phyloP scores from a whole-genome alignment of 37 sponge, comb jelly and placozoan species.

The Petrosia ficiformis region DNA sequence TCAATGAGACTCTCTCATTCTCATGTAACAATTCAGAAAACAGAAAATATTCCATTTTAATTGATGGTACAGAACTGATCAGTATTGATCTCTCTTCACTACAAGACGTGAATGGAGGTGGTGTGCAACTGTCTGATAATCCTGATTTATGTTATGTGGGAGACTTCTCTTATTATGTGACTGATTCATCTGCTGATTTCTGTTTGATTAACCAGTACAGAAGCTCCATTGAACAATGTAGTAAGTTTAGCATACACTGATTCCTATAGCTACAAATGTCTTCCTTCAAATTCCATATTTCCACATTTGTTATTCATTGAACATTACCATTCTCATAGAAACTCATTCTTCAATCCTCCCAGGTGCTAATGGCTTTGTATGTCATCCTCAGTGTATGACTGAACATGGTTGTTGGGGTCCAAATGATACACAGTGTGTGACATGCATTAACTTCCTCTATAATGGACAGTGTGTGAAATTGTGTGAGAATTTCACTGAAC shows the following conservation, averaged over 20 bases:
- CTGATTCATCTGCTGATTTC: neutral
- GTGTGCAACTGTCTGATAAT: constrained; percentile 12
- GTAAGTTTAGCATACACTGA: constrained; percentile 7
- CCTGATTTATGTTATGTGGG: constrained; percentile 42
- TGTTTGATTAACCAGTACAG: neutral
- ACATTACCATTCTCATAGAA: neutral
- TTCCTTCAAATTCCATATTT: neutral
- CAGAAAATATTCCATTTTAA: neutral
- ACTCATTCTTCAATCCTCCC: neutral
- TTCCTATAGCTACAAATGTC: neutral
- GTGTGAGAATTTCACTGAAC: constrained; percentile 12
- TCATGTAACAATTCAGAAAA: neutral
- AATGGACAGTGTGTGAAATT: constrained; percentile 40
- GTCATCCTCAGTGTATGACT: constrained; percentile 61
- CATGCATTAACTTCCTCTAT: constrained; percentile 55
- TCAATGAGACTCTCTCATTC: neutral
- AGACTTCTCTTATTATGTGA: constrained; percentile 16
- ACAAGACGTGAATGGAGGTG: constrained; percentile 19
- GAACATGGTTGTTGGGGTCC: constrained; percentile 63
- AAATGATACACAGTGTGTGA: constrained; percentile 56
- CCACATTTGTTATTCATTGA: too few relatives aligned
- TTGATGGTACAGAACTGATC: neutral
- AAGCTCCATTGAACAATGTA: neutral
- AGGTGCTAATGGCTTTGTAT: constrained; percentile 34
- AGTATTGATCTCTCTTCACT: constrained; percentile 52